Conservation (phyloP, 2,888 invertebrate species). For the Thyatira batis region DNA sequence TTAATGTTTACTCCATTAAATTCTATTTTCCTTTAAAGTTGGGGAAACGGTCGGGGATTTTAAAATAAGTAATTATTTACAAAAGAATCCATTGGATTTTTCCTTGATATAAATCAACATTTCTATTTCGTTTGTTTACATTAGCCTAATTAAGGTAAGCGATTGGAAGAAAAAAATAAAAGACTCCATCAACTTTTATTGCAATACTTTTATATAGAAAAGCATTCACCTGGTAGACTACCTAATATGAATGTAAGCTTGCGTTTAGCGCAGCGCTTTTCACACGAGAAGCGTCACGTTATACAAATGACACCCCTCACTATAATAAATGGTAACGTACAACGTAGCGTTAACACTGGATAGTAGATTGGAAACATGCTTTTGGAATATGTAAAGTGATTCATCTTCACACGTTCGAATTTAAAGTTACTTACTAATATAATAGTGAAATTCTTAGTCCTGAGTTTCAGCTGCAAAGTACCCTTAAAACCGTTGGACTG, state of each 20-base stretch:
- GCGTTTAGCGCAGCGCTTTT: not conserved
- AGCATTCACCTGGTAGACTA: not conserved
- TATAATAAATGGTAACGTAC: not conserved
- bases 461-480: too few species aligned
- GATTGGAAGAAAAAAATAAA: too few species aligned
- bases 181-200: not conserved
- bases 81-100: not conserved
- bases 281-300: not conserved
- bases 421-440: too few species aligned
- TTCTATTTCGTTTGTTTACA: not conserved
- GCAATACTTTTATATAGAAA: not conserved
- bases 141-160: not conserved
- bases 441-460: too few species aligned
- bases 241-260: not conserved
- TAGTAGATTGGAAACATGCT: not conserved
- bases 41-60: not conserved
- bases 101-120: not conserved
- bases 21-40: not conserved
- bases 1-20: slow-evolving; percentile 1
- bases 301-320: not conserved
- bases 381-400: not conserved
- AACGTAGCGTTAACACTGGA: not conserved
- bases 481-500: too few species aligned
- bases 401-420: not conserved
- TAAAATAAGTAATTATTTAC: not conserved